A percentile compares a stretch with the other conserved stretches of the same genome.
Conservation (phyloP, 2,113 vertebrate species). For the Pavo muticus region DNA sequence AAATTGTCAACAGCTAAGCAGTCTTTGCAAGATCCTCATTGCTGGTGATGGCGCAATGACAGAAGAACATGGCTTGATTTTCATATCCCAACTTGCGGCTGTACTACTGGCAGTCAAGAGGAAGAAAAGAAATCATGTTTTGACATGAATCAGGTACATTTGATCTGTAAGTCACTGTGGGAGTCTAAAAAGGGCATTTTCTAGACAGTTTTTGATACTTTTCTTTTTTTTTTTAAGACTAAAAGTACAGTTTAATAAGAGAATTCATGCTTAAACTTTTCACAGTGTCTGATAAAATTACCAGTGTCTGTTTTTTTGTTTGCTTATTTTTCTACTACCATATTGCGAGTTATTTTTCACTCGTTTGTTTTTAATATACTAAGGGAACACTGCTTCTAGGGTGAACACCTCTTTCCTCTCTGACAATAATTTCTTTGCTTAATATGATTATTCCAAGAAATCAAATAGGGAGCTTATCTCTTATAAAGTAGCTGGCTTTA, state of each 20-base stretch:
- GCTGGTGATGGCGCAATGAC: not conserved
- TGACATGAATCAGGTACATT: constrained; percentile 25
- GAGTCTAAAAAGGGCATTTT: constrained; percentile 17
- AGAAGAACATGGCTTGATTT: constrained; percentile 39
- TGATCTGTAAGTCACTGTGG: not conserved
- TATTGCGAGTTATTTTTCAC: not conserved
- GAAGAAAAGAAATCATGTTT: not conserved
- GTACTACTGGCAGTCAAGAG: not conserved
- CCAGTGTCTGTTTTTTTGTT: not conserved
- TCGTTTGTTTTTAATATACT: not conserved
- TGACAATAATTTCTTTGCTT: not conserved
- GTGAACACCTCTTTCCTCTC: not conserved
- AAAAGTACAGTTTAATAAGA: not conserved
- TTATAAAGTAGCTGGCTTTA: constrained; percentile 28
- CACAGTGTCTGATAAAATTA: not conserved
- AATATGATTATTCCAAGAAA: constrained; percentile 39
- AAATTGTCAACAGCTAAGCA: not conserved
- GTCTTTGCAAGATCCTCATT: not conserved
- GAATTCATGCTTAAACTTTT: not conserved
- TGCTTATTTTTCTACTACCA: rapidly evolving
- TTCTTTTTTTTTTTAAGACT: not conserved
- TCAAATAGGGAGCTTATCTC: constrained; percentile 33
- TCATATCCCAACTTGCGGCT: constrained; percentile 39
- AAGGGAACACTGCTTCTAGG: not conserved
- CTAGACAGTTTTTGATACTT: not conserved